Conservation (phyloP, 2,797 vertebrate genomes). For the Crypturellus tataupa region DNA sequence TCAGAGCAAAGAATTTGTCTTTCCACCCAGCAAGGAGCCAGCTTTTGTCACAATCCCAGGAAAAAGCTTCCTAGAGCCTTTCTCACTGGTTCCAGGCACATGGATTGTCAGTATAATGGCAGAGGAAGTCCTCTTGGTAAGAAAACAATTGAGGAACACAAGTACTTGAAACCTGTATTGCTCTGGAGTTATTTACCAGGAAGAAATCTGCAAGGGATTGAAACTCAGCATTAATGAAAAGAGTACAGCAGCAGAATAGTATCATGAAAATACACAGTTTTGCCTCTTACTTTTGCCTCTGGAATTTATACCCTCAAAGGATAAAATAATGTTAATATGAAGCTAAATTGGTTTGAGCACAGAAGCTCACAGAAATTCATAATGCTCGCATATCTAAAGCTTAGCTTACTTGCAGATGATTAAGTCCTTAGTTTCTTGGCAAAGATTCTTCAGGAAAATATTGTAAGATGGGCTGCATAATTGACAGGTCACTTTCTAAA, state of each 20-base stretch:
- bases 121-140: constrained; percentile 92
- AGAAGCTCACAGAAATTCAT: not conserved
- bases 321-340: not conserved
- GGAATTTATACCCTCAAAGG: not conserved
- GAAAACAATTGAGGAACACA: constrained; percentile 59
- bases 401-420: not conserved
- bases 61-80: constrained; percentile 87
- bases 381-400: not conserved
- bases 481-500: not conserved
- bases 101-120: constrained; percentile 89
- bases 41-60: constrained; percentile 91
- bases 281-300: not conserved
- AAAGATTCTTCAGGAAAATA: not conserved
- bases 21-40: constrained; percentile 86
- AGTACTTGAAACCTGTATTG: not conserved
- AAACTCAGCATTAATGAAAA: not conserved
- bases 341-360: not conserved
- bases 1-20: constrained; percentile 89
- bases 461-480: not conserved
- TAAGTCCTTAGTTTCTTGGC: not conserved
- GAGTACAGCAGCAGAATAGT: not conserved
- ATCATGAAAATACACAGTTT: not conserved
- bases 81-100: constrained; percentile 85
- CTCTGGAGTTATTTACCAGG: not conserved
- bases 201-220: not conserved